These are phyloP conservation scores for Serrognathus titanus DNA, from an alignment of 2,888 invertebrate species.

Conservation along the genomic window DNA sequence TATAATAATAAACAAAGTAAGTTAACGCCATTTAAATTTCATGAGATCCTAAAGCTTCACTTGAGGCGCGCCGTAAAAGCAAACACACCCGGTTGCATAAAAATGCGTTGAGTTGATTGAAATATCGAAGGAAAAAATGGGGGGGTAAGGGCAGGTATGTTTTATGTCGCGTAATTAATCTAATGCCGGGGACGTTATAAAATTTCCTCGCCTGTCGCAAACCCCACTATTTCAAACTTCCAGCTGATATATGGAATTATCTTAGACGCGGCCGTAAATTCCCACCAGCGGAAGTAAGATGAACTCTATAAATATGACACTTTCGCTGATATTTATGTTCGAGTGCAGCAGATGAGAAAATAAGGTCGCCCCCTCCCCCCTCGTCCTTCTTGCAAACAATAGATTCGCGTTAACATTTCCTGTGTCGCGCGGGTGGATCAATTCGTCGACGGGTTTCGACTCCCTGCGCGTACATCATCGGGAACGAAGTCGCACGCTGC, in stretches of 20 bases:
- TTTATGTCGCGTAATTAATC: no score
- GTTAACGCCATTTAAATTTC: no score
- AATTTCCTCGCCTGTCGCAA: neutral
- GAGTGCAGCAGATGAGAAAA: slow-evolving; percentile 10
- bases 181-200: no score
- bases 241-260: slow-evolving; percentile 14
- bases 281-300: slow-evolving; percentile 15
- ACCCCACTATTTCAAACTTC: neutral
- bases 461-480: neutral
- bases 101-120: no score
- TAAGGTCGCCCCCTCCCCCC: slow-evolving; percentile 1
- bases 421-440: neutral
- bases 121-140: no score
- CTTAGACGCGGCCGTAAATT: slow-evolving; percentile 15
- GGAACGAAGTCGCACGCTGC: neutral
- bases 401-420: slow-evolving; percentile 11
- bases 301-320: slow-evolving; percentile 20
- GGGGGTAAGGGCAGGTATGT: no score
- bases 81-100: no score
- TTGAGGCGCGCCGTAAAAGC: no score
- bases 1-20: no score
- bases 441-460: slow-evolving; percentile 5
- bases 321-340: slow-evolving; percentile 16
- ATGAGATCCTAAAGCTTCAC: no score
- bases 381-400: neutral